These are phyloP conservation scores for Rhopalosiphum maidis DNA, from an alignment of 1,140 invertebrate genomes.

Conservation along the genomic window DNA sequence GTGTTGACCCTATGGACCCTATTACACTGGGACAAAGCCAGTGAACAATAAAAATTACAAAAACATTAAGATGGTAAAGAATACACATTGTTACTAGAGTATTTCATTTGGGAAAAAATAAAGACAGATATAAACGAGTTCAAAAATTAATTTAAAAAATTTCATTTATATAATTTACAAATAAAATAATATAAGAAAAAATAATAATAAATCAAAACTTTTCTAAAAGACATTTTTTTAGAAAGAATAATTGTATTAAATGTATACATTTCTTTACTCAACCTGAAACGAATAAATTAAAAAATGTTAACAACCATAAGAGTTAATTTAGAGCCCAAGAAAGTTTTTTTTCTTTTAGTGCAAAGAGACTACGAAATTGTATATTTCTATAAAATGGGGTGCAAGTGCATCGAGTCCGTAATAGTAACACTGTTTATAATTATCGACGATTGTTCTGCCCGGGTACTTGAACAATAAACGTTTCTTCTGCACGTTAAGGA, in stretches of 20 bases:
- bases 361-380: neutral
- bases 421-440: neutral
- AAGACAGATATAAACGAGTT: neutral
- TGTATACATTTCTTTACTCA: neutral
- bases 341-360: neutral
- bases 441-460: neutral
- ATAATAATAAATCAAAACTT: neutral
- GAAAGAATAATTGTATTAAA: neutral
- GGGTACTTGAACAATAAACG: neutral
- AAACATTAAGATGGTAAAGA: slow-evolving; percentile 3
- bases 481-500: neutral
- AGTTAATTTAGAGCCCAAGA: neutral
- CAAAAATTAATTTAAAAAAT: neutral
- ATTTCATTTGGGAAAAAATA: neutral
- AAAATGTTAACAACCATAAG: neutral
- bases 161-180: neutral
- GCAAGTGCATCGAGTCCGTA: neutral
- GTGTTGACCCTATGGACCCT: neutral
- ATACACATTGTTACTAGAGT: neutral
- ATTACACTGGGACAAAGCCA: slow-evolving; percentile 40
- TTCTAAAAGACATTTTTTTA: neutral
- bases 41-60: slow-evolving; percentile 3
- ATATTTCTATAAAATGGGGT: neutral
- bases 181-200: neutral
- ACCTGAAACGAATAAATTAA: neutral